Evolutionary conservation across 2,113 vertebrate species (phyloP), one percentile per base, ranked within the genome.

Genomic region (Plectropomus leopardus): DNA sequence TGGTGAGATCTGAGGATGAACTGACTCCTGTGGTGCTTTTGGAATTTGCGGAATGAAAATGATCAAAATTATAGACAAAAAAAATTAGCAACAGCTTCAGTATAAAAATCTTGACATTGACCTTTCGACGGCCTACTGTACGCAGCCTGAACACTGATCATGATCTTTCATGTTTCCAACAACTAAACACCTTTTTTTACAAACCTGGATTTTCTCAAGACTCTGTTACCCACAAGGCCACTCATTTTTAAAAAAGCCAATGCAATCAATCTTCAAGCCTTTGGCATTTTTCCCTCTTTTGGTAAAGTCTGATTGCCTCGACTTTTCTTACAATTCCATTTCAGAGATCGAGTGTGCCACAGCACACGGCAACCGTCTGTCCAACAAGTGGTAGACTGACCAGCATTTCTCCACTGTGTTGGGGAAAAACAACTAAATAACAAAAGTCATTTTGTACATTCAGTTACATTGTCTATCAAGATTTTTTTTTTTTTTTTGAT

Each of bases 381-480:
- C 83, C 72, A 72, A 83, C 80, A 21, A 79, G 75, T 40, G 34
- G 66, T 17, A 69, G 51, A 66, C 69, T 85, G 80, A 84, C 72
- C 61, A 47, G 48, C 66, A 72, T 77, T 71, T 66, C 81, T 79
- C 50, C 83, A 83, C 72, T 16, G 51, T 50, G 80, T 51, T 54
- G 34, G 40, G 7, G 4, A 32, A 32, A 67, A 76, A 64, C 14
- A 32, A 72, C 9, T 63, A 73, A 44, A 68, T 15, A 74, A 57
- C 4, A 72, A 78, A 87, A 24, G 30, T 21, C 16, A 36, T 65
- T 54, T 75, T 36, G 44, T 82, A 90, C 84, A 87, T 91, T 89
- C 89, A 87, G 67, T 57, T 53, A 71, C 26, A 8, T 68, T 66
- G 19, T 58, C 50, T 32, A 23, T 28, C n/a, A 23, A 30, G 14